These are phyloP conservation scores for Drosophila pseudoobscura DNA, from an alignment of 1,140 invertebrate genomes.

Conservation along the genomic window DNA sequence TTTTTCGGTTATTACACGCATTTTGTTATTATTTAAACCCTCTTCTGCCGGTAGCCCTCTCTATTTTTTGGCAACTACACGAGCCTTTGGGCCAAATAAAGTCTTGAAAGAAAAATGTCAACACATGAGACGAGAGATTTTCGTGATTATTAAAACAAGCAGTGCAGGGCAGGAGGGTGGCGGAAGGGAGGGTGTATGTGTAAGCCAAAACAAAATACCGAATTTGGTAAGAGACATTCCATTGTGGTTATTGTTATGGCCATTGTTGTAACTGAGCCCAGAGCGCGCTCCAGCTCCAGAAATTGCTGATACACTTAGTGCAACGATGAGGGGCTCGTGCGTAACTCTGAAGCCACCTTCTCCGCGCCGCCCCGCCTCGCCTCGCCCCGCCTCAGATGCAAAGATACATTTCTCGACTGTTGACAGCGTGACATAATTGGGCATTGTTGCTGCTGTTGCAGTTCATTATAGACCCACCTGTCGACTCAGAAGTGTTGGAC, in stretches of 20 bases:
- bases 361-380: neutral
- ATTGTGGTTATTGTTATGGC: conserved; percentile 42
- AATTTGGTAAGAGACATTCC: conserved; percentile 71
- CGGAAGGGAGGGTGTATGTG: conserved; percentile 47
- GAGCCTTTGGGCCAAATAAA: conserved; percentile 66
- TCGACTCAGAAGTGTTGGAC: conserved; percentile 47
- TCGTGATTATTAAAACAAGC: conserved; percentile 65
- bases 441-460: conserved; percentile 41
- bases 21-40: conserved; percentile 46
- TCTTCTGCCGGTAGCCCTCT: no score
- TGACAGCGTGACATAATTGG: conserved; percentile 64
- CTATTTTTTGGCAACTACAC: conserved; percentile 59
- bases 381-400: neutral
- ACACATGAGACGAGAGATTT: conserved; percentile 60
- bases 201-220: conserved; percentile 71
- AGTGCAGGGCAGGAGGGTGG: conserved; percentile 2
- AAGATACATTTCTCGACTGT: conserved; percentile 23
- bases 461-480: conserved; percentile 16
- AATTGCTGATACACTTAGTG: conserved; percentile 41
- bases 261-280: conserved; percentile 34
- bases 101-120: conserved; percentile 72
- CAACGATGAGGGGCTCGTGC: conserved; percentile 46
- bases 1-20: conserved; percentile 76
- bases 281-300: conserved; percentile 34
- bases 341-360: conserved; percentile 10